Evolutionary conservation across 2,797 vertebrate species (phyloP).

Genomic region (Fringilla coelebs): DNA sequence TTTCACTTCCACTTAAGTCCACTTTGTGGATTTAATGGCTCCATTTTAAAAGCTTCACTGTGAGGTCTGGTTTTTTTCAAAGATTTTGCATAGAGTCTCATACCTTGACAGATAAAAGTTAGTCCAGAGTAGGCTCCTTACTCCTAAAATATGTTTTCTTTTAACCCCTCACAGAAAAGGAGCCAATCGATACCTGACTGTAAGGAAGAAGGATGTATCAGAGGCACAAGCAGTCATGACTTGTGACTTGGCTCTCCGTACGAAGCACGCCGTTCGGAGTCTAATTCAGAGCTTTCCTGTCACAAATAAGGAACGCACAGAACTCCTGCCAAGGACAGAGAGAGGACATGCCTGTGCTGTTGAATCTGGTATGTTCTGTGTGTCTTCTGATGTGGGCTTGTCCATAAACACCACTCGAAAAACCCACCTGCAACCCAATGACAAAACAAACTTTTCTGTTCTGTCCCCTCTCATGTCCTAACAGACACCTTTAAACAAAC

Average conservation of each 20-base stretch:
- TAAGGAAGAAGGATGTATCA: constrained; percentile 86
- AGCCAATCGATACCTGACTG: constrained; percentile 81
- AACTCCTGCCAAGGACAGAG: constrained; percentile 81
- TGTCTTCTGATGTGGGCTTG: not conserved
- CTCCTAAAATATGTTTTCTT: not conserved
- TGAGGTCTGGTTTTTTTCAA: not conserved
- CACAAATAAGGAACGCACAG: constrained; percentile 83
- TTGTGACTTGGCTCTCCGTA: constrained; percentile 79
- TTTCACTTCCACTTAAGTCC: not conserved
- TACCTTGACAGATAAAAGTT: not conserved
- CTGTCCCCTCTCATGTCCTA: not conserved
- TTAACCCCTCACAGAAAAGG: constrained; percentile 82
- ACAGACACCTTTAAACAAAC: not conserved
- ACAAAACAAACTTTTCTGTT: not conserved
- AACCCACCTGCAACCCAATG: not conserved
- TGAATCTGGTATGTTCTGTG: constrained; percentile 75
- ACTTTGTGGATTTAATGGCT: not conserved
- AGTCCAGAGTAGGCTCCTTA: not conserved
- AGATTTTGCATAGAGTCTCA: not conserved
- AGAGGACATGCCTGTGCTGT: constrained; percentile 70
- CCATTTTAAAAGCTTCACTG: not conserved
- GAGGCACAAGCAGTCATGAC: constrained; percentile 79
- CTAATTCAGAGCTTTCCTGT: constrained; percentile 87
- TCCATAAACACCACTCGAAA: not conserved
- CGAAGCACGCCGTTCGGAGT: constrained; percentile 75